phyloP scores from a whole-genome alignment of 2,888 invertebrate genomes.

The Gonocerus acuteangulatus region DNA sequence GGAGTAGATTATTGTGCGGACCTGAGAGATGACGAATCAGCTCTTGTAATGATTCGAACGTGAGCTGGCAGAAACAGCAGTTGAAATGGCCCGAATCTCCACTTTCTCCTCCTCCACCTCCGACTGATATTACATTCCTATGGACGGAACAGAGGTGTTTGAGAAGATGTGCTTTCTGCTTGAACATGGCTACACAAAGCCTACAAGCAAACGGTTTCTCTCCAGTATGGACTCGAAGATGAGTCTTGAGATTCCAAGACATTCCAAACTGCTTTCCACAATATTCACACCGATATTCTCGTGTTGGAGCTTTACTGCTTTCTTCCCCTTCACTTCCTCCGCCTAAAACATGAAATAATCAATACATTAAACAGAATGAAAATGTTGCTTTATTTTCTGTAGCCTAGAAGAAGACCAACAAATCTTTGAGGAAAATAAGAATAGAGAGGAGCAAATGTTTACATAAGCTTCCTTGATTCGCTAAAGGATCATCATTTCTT shows the following conservation, averaged over 20 bases:
- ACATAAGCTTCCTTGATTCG: no score
- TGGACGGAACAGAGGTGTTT: constrained; percentile 85
- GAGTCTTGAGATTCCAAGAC: constrained; percentile 88
- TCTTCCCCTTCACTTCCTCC: constrained; percentile 35
- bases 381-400: no score
- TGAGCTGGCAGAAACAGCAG: constrained; percentile 80
- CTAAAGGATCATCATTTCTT: no score
- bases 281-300: constrained; percentile 81
- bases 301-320: constrained; percentile 49
- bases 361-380: no score
- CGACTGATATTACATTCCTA: constrained; percentile 77
- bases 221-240: constrained; percentile 77
- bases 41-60: constrained; percentile 78
- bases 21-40: constrained; percentile 79
- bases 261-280: constrained; percentile 86
- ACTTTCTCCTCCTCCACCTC: constrained; percentile 62
- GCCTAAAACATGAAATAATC: not conserved
- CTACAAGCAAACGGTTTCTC: constrained; percentile 84
- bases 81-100: constrained; percentile 63
- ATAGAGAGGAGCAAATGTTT: no score
- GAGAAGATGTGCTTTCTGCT: constrained; percentile 78
- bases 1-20: constrained; percentile 76
- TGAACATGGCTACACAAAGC: constrained; percentile 84
- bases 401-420: no score
- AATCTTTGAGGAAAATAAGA: no score